phyloP scores from a whole-genome alignment of 2,888 invertebrate species.

The Leptinotarsa rubiginosa region DNA sequence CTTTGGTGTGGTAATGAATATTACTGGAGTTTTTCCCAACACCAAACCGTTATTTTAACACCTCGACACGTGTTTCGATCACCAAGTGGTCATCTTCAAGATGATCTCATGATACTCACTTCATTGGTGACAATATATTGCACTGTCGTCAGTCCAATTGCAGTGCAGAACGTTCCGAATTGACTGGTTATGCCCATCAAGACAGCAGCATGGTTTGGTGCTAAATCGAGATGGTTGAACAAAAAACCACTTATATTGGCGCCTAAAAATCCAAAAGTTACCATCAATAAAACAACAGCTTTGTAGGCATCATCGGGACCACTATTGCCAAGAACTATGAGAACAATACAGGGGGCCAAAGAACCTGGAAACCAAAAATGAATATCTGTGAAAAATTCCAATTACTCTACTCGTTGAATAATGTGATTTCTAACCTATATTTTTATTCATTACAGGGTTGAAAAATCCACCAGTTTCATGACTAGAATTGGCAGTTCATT shows the following conservation, averaged over 20 bases:
- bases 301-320: not conserved
- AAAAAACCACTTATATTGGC: not conserved
- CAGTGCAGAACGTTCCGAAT: not conserved
- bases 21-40: no score
- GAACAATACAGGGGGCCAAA: not conserved
- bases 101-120: not conserved
- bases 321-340: not conserved
- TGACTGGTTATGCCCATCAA: conserved; percentile 12
- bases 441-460: not conserved
- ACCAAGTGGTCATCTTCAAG: no score
- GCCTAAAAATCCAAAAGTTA: not conserved
- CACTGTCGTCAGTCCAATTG: not conserved
- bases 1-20: no score
- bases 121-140: conserved; percentile 13
- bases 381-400: not conserved
- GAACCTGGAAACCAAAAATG: not conserved
- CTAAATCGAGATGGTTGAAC: conserved; percentile 5
- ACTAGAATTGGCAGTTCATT: no score
- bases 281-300: not conserved
- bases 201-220: conserved; percentile 11
- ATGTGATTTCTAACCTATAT: not conserved
- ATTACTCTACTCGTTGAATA: no score
- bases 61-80: no score
- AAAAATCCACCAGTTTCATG: no score
- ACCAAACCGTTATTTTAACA: no score